Percentiles rank a stretch among this genome's conserved stretches.
Evolutionary conservation across 2,888 invertebrate species (phyloP).

Genomic region (Epinotia bilunana): DNA sequence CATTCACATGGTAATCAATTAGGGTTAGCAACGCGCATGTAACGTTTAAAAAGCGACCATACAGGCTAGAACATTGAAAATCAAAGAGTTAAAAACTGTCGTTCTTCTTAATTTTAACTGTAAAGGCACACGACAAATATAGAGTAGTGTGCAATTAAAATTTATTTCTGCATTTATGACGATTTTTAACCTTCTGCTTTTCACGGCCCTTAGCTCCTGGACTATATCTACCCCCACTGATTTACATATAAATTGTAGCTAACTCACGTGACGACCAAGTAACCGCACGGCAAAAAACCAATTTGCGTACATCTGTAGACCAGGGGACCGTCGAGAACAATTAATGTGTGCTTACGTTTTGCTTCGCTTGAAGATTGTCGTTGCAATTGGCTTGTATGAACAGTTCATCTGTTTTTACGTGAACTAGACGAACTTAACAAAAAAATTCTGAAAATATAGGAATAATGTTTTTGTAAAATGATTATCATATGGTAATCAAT

Average conservation of each 20-base stretch:
- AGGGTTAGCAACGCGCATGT: too few relatives aligned
- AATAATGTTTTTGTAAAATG: too few relatives aligned
- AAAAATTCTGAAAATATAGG: neutral
- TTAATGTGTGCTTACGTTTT: constrained; percentile 21
- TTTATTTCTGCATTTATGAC: too few relatives aligned
- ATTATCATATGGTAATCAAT: too few relatives aligned
- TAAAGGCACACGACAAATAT: neutral
- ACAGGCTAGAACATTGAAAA: too few relatives aligned
- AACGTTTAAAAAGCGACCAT: too few relatives aligned
- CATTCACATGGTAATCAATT: too few relatives aligned
- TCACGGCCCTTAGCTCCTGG: constrained; percentile 49
- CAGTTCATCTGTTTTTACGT: neutral
- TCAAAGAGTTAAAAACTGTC: too few relatives aligned
- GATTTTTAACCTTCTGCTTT: neutral
- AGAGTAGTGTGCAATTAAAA: too few relatives aligned
- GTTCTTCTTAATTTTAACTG: too few relatives aligned
- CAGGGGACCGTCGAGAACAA: constrained; percentile 17
- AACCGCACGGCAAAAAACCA: constrained; percentile 63
- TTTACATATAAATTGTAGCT: constrained; percentile 83
- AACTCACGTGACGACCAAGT: constrained; percentile 76
- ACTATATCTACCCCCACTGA: constrained; percentile 62
- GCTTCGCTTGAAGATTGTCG: neutral
- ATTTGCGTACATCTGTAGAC: constrained; percentile 32
- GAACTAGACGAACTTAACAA: neutral
- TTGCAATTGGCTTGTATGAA: neutral